Evolutionary conservation across 2,797 vertebrate genomes (phyloP).

Genomic region (Pantherophis vulpinus): DNA sequence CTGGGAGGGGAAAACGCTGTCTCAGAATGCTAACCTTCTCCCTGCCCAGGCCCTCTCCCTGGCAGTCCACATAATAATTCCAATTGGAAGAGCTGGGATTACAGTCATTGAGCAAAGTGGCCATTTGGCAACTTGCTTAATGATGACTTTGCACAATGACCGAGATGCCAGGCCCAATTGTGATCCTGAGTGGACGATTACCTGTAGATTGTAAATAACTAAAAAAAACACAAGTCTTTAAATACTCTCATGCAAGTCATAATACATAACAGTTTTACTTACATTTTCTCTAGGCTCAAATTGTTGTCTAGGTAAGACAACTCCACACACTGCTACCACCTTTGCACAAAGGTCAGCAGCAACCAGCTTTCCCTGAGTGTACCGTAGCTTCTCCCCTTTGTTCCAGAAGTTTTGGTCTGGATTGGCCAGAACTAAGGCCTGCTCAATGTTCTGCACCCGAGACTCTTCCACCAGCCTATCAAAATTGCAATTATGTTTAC

Average conservation of each 20-base stretch:
- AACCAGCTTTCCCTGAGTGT: slow-evolving; percentile 80
- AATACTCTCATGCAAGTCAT: neutral
- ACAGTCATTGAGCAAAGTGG: neutral
- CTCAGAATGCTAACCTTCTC: neutral
- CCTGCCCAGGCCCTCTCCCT: neutral
- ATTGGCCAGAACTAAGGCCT: slow-evolving; percentile 87
- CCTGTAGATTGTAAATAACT: neutral
- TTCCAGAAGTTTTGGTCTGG: slow-evolving; percentile 80
- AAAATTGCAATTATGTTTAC: slow-evolving; percentile 28
- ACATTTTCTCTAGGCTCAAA: slow-evolving; percentile 72
- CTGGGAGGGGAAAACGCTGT: neutral
- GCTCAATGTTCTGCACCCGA: slow-evolving; percentile 83
- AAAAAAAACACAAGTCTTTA: neutral
- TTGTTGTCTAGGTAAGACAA: slow-evolving; percentile 79
- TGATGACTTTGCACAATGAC: neutral
- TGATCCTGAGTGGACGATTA: neutral
- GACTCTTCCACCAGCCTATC: slow-evolving; percentile 87
- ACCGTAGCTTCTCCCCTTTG: slow-evolving; percentile 77
- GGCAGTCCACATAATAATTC: neutral
- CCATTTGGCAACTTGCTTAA: neutral
- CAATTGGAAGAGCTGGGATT: neutral
- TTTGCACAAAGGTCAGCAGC: slow-evolving; percentile 83
- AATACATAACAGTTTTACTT: neutral
- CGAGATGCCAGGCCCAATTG: neutral
- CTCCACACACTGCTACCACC: slow-evolving; percentile 88